phyloP scores from a whole-genome alignment of 2,113 vertebrate genomes.

The Pomatostomus ruficeps region DNA sequence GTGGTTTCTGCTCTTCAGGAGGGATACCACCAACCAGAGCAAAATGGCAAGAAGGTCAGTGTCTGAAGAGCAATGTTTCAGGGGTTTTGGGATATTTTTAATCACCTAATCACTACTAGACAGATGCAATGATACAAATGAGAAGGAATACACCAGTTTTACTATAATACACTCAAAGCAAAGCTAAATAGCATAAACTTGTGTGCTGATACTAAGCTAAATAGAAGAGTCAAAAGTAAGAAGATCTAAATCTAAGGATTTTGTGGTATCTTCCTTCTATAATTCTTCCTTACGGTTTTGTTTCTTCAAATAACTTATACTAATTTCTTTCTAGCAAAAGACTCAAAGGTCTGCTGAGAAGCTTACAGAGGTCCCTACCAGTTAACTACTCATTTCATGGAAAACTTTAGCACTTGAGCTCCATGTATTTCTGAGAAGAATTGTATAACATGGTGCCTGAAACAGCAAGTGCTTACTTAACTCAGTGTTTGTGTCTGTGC shows the following conservation, averaged over 20 bases:
- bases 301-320: not conserved
- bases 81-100: not conserved
- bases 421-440: not conserved
- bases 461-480: not conserved
- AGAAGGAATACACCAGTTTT: not conserved
- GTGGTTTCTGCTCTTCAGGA: not conserved
- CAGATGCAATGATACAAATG: not conserved
- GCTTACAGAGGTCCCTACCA: not conserved
- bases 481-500: not conserved
- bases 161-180: not conserved
- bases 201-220: not conserved
- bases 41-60: not conserved
- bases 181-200: not conserved
- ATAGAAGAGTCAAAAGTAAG: not conserved
- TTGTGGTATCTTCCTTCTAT: not conserved
- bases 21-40: not conserved
- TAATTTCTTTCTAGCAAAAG: not conserved
- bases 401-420: not conserved
- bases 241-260: not conserved
- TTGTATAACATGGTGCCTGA: not conserved
- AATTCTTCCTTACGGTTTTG: not conserved
- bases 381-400: not conserved
- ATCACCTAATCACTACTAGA: not conserved
- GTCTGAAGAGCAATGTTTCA: not conserved
- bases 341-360: not conserved